Base-by-base conservation (phyloP, 2,113 vertebrate genomes). In the Jacana jacana region DNA sequence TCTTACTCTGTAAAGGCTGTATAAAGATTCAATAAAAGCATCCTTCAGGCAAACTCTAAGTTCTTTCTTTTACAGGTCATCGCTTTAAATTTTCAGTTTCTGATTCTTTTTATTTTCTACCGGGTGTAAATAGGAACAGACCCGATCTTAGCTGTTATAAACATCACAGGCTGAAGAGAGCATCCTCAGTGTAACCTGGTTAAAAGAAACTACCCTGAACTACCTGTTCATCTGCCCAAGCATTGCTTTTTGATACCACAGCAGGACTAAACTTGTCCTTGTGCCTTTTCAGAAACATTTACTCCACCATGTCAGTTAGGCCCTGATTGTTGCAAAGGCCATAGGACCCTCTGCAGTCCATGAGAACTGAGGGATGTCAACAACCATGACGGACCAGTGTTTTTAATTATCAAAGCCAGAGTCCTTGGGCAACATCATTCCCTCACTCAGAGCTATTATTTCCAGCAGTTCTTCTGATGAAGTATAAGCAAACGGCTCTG, bases 21-120 rank as follows among this genome's bases (percentile, higher is more conserved):
- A 71, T 71, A 96, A 96, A 95, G 70, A 90, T 81, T 75, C 79
- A 96, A 88, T 92, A 89, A 95, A 97, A 97, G 24, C n/a, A 80
- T 58, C 58, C 97, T 94, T 91, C 85, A 95, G 46, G 37, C 77
- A 97, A 97, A 94, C 91, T 88, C 48, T 79, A 93, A 76, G n/a
- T 72, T 68, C 25, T 88, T 91, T 68, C 57, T 55, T 89, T 68
- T 54, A 51, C 19, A 37, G 39, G 39, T 63, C 44, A 58, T 70
- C 46, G 88, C 94, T 95, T 90, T 39, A 87, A 55, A 85, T 75
- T 83, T 89, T 70, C 58, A 37, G 2, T 76, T 92, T 88, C 40
- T 30, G 18, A 48, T 72, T 68, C 18, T 80, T 91, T 70, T 73
- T 35, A 19, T 66, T 91, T 86, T 85, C 65, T 76, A 39, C 30